A percentile compares a stretch with the other conserved stretches of the same genome.
phyloP scores from a whole-genome alignment of 2,797 vertebrate species.

The Orientallactaga sibirica region DNA sequence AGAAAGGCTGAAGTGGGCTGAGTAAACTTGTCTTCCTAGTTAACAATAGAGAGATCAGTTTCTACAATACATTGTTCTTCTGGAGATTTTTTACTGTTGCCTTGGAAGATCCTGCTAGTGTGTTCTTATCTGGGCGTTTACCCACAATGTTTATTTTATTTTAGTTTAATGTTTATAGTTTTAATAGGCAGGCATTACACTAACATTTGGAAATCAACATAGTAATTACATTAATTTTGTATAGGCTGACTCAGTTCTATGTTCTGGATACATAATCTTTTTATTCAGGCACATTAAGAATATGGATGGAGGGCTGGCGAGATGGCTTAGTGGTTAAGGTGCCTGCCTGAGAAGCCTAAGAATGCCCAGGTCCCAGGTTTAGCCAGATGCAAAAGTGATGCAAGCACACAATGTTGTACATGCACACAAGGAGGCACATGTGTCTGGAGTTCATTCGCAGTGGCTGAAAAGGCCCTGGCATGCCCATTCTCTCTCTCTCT shows the following conservation, averaged over 20 bases:
- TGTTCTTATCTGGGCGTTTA: slow-evolving; percentile 75
- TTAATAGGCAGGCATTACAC: slow-evolving; percentile 68
- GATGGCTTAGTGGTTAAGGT: no score
- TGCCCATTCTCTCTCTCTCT: no score
- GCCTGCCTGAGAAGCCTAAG: no score
- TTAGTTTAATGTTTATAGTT: slow-evolving; percentile 78
- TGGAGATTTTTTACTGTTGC: not conserved
- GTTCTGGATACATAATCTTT: slow-evolving; percentile 47
- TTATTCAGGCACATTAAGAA: slow-evolving; percentile 29
- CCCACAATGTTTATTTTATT: slow-evolving; percentile 80
- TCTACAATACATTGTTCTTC: not conserved
- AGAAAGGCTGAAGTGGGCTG: not conserved
- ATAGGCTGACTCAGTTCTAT: slow-evolving; percentile 66
- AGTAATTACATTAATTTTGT: slow-evolving; percentile 83
- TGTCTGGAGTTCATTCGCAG: no score
- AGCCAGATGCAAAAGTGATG: no score
- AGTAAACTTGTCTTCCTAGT: not conserved
- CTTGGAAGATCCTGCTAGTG: not conserved
- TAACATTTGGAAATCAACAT: slow-evolving; percentile 80
- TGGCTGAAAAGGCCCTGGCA: no score
- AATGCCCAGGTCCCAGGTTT: no score
- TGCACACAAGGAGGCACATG: no score
- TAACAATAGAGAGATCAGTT: not conserved
- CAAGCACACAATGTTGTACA: no score
- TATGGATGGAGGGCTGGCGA: not conserved